Evolutionary conservation across 2,888 invertebrate species (phyloP), one percentile per base, ranked within the genome.

Genomic region (Mayetiola destructor): DNA sequence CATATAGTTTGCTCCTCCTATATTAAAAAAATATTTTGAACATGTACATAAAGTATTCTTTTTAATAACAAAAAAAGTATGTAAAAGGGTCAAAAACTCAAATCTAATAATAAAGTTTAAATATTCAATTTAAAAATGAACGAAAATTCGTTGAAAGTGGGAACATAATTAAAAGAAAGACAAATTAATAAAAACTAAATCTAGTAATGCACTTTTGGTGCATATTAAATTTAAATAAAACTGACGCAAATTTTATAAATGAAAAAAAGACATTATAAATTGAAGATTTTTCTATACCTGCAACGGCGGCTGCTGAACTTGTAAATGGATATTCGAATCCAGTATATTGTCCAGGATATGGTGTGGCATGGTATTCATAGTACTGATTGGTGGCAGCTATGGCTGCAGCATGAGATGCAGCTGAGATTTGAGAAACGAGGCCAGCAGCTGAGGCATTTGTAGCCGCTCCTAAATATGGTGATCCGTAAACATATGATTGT

Each of bases 331-430:
- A 64, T 8, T 64, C 64, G 58, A 62, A 64, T 21, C 63, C 63
- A 36, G 63, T 58, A 59, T 64, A 64, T 57, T 63, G 63, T 30
- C 63, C 62, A 30, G 59, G 63, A 59, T 63, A 64, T 32, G 64
- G 64, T 8, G 62, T 59, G 39, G 63, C 62, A 40, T 87, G 87
- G 71, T 88, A 87, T 74, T 87, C 86, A 68, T 87, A 87, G 67
- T 87, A 81, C 67, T 88, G 85, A 65, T 84, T 83, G 55, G 78
- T 76, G n/a, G 85, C 86, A 1, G 86, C 86, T 57, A 86, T 78
- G 0, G 85, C 85, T 9, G 85, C 85, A 1, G 85, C 85, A 67
- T 84, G 84, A 64, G 81, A 80, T 29, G 75, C 72, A 30, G 77
- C 73, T 60, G 81, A 82, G 64, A 83, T 73, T 63, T 82, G 82